Evolutionary conservation across 2,888 invertebrate genomes (phyloP).

Genomic region (Temnothorax ravouxi): DNA sequence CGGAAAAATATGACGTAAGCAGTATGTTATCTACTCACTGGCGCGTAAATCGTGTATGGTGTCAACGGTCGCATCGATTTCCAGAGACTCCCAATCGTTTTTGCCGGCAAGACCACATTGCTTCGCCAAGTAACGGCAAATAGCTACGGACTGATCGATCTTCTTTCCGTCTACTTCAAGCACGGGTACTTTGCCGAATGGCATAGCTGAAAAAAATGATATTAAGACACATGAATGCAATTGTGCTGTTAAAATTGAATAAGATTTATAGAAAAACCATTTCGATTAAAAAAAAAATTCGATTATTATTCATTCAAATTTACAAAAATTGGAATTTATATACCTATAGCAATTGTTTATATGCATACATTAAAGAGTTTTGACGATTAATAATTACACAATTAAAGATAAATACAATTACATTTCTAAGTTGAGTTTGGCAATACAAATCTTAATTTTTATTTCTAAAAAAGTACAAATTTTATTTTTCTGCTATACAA

Average conservation of each 20-base stretch:
- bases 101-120: slow-evolving; percentile 88
- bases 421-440: neutral
- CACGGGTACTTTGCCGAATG: slow-evolving; percentile 90
- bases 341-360: neutral
- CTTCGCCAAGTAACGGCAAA: slow-evolving; percentile 89
- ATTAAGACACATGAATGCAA: neutral
- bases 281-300: neutral
- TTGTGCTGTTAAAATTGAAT: neutral
- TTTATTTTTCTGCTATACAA: neutral
- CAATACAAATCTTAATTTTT: neutral
- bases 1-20: slow-evolving; percentile 6
- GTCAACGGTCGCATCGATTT: slow-evolving; percentile 89
- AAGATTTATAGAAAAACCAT: neutral
- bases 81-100: slow-evolving; percentile 88
- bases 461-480: neutral
- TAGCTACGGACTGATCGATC: slow-evolving; percentile 88
- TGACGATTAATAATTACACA: neutral
- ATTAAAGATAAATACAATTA: neutral
- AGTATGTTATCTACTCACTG: slow-evolving; percentile 86
- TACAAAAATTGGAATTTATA: neutral
- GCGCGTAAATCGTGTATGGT: slow-evolving; percentile 88
- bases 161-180: slow-evolving; percentile 89
- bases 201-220: slow-evolving; percentile 86
- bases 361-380: neutral
- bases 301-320: neutral